Percentiles rank a stretch among this genome's conserved stretches.
Evolutionary conservation across 2,888 invertebrate genomes (phyloP).

Genomic region (Mesoligia furuncula): DNA sequence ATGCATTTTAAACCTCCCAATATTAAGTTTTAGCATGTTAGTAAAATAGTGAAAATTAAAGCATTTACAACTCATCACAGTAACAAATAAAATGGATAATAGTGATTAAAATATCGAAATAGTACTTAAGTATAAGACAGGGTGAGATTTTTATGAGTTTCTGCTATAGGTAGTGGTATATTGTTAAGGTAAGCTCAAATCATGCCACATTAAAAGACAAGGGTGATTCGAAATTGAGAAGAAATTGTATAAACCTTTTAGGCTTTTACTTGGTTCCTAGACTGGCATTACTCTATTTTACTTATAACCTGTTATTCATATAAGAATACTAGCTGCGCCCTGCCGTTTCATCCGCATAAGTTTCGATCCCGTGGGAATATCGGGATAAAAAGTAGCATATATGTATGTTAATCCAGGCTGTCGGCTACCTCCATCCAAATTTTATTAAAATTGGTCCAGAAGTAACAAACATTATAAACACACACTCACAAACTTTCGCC

Average conservation of each 20-base stretch:
- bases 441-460: too few species aligned
- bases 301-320: constrained; percentile 7
- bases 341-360: too few species aligned
- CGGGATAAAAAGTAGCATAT: too few species aligned
- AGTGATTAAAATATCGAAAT: constrained; percentile 55
- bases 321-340: constrained; percentile 1
- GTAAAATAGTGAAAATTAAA: constrained; percentile 41
- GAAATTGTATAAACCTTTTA: constrained; percentile 18
- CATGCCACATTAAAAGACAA: constrained; percentile 39
- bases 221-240: constrained; percentile 33
- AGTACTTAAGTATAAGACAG: constrained; percentile 70
- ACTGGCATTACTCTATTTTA: constrained; percentile 25
- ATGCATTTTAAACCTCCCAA: constrained; percentile 52
- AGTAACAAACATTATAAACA: too few species aligned
- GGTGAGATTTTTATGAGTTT: constrained; percentile 68
- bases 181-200: constrained; percentile 60
- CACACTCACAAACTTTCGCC: too few species aligned
- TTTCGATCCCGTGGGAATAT: too few species aligned
- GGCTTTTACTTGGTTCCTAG: neutral
- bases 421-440: too few species aligned
- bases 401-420: too few species aligned
- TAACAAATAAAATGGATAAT: constrained; percentile 53
- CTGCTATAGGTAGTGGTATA: constrained; percentile 57
- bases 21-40: constrained; percentile 45
- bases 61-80: constrained; percentile 68